Evolutionary conservation across 2,113 vertebrate species (phyloP), one percentile per base, ranked within the genome.

Genomic region (Podilymbus podiceps): DNA sequence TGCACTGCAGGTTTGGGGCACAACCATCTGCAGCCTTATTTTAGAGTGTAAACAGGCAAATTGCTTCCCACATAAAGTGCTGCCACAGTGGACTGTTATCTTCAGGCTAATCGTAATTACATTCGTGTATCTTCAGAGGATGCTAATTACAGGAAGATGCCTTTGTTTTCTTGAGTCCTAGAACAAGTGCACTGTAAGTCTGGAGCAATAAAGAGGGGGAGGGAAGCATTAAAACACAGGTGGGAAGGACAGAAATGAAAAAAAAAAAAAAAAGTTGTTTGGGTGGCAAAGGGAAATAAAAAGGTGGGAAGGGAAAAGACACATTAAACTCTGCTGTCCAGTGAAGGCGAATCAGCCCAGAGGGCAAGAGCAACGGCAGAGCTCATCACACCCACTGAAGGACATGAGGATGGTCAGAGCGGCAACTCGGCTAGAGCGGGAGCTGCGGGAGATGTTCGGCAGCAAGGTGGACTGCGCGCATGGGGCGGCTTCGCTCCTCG

Each of bases 351-450:
- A 58, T 55, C n/a, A 78, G 20, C 14, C 35, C 1, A 6, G 64
- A 71, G 46, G 7, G 6, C 9, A 47, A 53, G 27, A 59, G 55
- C 38, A 59, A 33, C 23, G 56, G 63, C 67, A 81, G 55, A 81
- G 31, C 15, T 82, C 47, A 16, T 58, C 21, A 38, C 44, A 20
- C 23, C 2, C 4, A 24, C 9, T 7, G 42, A 71, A 46, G 52
- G 35, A 47, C 0, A 3, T 2, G 33, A 60, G 44, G 21, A n/a
- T 5, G 6, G 21, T 2, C 15, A 3, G 38, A 86, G 79, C 35
- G 76, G 22, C 28, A 53, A 8, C 8, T 23, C 0, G 0, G 40
- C 22, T 24, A 6, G 12, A 55, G n/a, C 3, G 6, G 50, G 31
- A 76, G 14, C 24, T 30, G n/a, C 33, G 17, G 2, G 67, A 30